A percentile compares a stretch with the other conserved stretches of the same genome.
phyloP scores from a whole-genome alignment of 2,113 vertebrate genomes.

The Poecile atricapillus region DNA sequence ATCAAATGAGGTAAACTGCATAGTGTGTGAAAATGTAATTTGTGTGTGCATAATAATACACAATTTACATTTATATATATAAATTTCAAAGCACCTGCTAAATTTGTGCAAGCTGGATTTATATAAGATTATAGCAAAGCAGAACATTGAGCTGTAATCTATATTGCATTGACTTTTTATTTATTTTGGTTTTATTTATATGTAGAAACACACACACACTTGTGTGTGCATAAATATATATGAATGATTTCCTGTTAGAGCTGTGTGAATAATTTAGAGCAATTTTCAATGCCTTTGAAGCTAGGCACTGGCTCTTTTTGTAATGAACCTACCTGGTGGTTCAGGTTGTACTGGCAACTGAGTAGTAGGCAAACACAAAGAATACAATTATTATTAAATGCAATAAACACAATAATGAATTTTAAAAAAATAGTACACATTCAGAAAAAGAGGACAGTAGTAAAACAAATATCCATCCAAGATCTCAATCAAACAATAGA shows the following conservation, averaged over 20 bases:
- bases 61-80: slow-evolving; percentile 3
- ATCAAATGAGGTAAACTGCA: not conserved
- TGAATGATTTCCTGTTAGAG: slow-evolving; percentile 34
- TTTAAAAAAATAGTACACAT: not conserved
- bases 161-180: slow-evolving; percentile 29
- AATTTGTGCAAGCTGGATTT: slow-evolving; percentile 27
- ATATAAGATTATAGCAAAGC: not conserved
- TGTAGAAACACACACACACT: not conserved
- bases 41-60: slow-evolving; percentile 22
- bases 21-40: not conserved
- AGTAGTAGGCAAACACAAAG: not conserved
- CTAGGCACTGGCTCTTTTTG: not conserved
- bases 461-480: not conserved
- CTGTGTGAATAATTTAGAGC: not conserved
- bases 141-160: not conserved
- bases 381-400: not conserved
- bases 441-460: not conserved
- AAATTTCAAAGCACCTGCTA: slow-evolving; percentile 32
- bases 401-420: not conserved
- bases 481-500: not conserved
- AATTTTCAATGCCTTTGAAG: not conserved
- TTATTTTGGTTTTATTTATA: slow-evolving; percentile 43
- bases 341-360: not conserved
- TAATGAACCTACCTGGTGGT: not conserved
- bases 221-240: not conserved